Evolutionary conservation across 2,888 invertebrate species (phyloP).

Genomic region (Campaea margaritaria): DNA sequence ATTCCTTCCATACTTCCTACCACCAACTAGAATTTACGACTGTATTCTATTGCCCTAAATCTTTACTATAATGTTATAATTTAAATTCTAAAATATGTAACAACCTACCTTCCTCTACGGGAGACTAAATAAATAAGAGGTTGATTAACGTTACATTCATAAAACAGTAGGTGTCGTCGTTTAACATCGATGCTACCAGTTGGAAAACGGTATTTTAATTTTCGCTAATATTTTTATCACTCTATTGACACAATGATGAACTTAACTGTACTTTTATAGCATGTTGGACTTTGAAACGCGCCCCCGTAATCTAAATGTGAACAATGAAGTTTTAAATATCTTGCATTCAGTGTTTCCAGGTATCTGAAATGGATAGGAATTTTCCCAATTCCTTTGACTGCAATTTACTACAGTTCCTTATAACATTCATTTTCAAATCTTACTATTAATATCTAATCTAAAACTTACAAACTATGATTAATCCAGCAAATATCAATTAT

Average conservation of each 20-base stretch:
- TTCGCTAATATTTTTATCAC: constrained; percentile 41
- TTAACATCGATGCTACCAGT: constrained; percentile 41
- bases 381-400: not conserved
- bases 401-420: too few relatives aligned
- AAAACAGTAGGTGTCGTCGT: constrained; percentile 58
- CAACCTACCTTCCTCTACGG: constrained; percentile 33
- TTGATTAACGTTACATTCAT: constrained; percentile 46
- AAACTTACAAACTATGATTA: too few relatives aligned
- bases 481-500: too few relatives aligned
- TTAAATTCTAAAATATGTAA: constrained; percentile 27
- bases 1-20: too few relatives aligned
- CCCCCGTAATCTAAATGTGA: not conserved
- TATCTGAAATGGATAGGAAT: too few relatives aligned
- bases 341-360: too few relatives aligned
- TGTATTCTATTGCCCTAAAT: not conserved
- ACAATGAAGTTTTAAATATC: not conserved
- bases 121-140: constrained; percentile 38
- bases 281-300: constrained; percentile 6
- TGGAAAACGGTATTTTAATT: constrained; percentile 40
- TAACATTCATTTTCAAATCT: too few relatives aligned
- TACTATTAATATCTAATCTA: too few relatives aligned
- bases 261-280: constrained; percentile 35
- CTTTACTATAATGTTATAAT: constrained; percentile 4
- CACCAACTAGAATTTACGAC: too few relatives aligned
- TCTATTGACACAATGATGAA: constrained; percentile 32